A percentile compares a stretch with the other conserved stretches of the same genome.
These are phyloP conservation scores for Sylvia borin DNA, from an alignment of 2,797 vertebrate genomes.

Conservation along the genomic window DNA sequence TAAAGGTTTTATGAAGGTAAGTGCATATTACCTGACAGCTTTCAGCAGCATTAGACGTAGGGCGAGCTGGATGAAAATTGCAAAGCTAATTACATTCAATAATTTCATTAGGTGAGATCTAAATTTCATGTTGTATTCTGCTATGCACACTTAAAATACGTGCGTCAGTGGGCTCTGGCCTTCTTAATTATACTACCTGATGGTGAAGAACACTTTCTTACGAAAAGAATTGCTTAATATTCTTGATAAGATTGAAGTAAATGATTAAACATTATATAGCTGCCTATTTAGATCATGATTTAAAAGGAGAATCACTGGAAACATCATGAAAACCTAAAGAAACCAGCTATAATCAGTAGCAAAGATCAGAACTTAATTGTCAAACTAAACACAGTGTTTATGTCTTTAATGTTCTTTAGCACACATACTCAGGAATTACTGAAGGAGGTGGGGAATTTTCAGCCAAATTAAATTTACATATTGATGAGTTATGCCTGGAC, in stretches of 20 bases:
- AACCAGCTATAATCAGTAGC: not conserved
- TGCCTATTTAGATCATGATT: not conserved
- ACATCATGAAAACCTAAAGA: not conserved
- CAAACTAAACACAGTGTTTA: not conserved
- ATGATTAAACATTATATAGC: not conserved
- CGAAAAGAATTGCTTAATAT: not conserved
- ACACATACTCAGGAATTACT: not conserved
- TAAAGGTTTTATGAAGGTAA: not conserved
- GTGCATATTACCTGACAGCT: not conserved
- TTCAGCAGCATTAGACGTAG: not conserved
- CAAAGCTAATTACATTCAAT: not conserved
- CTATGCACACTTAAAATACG: not conserved
- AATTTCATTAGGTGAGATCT: not conserved
- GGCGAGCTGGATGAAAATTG: not conserved
- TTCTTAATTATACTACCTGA: not conserved
- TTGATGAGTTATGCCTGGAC: not conserved
- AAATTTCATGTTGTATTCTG: not conserved
- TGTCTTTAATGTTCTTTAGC: not conserved
- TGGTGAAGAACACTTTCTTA: not conserved
- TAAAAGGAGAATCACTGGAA: not conserved
- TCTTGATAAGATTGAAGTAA: not conserved
- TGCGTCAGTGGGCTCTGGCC: not conserved
- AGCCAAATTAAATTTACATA: not conserved
- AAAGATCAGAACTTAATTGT: not conserved
- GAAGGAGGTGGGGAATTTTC: not conserved